A percentile compares a stretch with the other conserved stretches of the same genome.
Conservation (phyloP, 2,888 invertebrate genomes). For the Lepidocyrtoides sp. region DNA sequence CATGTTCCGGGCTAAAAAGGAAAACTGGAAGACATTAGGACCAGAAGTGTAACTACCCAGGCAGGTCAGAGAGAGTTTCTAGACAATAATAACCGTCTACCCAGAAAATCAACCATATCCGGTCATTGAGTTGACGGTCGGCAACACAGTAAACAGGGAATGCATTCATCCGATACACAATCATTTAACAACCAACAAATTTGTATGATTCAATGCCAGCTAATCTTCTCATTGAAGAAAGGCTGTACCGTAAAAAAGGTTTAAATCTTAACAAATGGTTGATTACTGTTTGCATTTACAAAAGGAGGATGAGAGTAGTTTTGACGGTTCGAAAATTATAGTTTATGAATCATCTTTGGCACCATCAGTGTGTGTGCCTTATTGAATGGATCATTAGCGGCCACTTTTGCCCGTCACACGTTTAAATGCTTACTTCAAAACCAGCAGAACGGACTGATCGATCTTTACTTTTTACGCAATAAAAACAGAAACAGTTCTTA, state of each 20-base stretch:
- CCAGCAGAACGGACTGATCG: background rate
- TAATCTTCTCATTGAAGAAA: background rate
- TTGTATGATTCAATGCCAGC: background rate
- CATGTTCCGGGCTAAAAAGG: too few species aligned
- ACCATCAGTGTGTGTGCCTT: conserved; percentile 76
- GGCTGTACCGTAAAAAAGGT: conserved; percentile 25
- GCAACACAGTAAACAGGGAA: background rate
- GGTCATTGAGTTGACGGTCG: conserved; percentile 56
- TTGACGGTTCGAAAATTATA: conserved; percentile 71
- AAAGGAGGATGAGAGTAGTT: conserved; percentile 66
- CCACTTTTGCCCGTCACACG: conserved; percentile 53
- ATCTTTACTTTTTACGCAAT: too few species aligned
- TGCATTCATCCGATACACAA: conserved; percentile 24
- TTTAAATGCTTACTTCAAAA: background rate
- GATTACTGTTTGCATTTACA: conserved; percentile 58
- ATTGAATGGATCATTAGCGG: conserved; percentile 80
- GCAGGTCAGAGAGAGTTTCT: too few species aligned
- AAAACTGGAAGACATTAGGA: background rate
- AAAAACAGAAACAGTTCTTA: too few species aligned
- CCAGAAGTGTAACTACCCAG: background rate
- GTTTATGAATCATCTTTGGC: conserved; percentile 62
- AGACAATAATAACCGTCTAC: conserved; percentile 16
- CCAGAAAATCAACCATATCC: conserved; percentile 74
- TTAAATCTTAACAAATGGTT: conserved; percentile 40
- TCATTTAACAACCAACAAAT: too few species aligned